Base-by-base conservation (phyloP, 1,140 invertebrate genomes). In the Epicauta chinensis region DNA sequence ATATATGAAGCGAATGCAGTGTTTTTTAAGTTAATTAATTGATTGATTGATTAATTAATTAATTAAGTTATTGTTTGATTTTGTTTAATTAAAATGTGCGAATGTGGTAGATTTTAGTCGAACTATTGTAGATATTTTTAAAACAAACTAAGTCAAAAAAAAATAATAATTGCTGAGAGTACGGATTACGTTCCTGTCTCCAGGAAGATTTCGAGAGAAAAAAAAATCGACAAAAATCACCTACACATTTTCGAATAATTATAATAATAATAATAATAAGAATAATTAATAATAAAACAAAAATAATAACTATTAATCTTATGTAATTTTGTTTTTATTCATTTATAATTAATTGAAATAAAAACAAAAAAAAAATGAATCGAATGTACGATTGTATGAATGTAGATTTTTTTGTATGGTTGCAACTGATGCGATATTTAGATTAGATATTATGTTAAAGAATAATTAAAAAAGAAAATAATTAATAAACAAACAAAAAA, bases 151-250 rank as follows among this genome's bases (percentile, higher is more conserved):
- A 59, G 62, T 63, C 50, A 48, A 59, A 64, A n/a, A n/a, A n/a
- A n/a, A n/a, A n/a, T n/a, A n/a, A 66, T 64, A 64, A 55, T 58
- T 56, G 47, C 51, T 11, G 61, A 63, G 64, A 66, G 63, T 68
- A 66, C 63, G 63, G 63, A 65, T 64, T 61, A 63, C 55, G 66
- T 66, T 68, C 64, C 66, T 66, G 51, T 65, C 59, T 56, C 30
- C 58, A 53, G 40, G 59, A 54, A 58, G n/a, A n/a, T n/a, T 55
- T 55, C 30, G 17, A 16, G 44, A 7, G 31, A 53, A 48, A 47
- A 44, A 43, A 17, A 39, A 49, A 49, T 40, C 16, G 17, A 16
- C n/a, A 10, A 17, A 39, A 39, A 39, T 23, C 23, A 23, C 23
- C 4, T 23, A 23, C 23, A 23, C 23, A 23, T 23, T 23, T n/a